Base-by-base conservation (phyloP, 2,888 invertebrate species). In the Embidobia sp. region DNA sequence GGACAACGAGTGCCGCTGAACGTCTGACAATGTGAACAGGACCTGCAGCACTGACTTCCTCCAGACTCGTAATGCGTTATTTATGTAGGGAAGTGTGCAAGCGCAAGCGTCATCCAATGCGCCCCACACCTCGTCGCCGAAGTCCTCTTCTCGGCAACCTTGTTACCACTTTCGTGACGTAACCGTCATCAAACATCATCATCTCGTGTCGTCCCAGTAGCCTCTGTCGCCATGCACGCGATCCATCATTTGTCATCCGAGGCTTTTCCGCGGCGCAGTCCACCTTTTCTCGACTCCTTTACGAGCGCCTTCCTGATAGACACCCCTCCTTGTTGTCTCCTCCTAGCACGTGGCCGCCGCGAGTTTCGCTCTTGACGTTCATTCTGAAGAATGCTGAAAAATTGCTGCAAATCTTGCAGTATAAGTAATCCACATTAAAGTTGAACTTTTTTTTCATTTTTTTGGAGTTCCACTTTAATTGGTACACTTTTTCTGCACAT, bases 31-130 rank as follows among this genome's bases (percentile, higher is more conserved):
- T 80, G 84, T 80, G 81, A 82, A 82, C 80, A 81, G 80, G 79
- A 81, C 69, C 79, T 79, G 80, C 79, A 79, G 80, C 82, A 86
- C 87, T 86, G 83, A 79, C 81, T 84, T 80, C 79, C 79, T 79
- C 79, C 70, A 80, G 81, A 70, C 80, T 81, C 77, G 79, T 76
- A 63, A 57, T 77, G 82, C 86, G 83, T 84, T 84, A 86, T 83
- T 87, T 87, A 87, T 87, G 84, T 86, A 84, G 82, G 80, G 77
- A 79, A 82, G 81, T 77, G 78, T 77, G 80, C 80, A 79, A 81
- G 85, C 85, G 85, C 84, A 84, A 83, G 84, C 85, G 83, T 84
- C 83, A 78, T 82, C 80, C 26, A 69, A 69, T 64, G 31, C 57
- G 31, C 75, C 75, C 75, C 67, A 67, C 80, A 79, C 73, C 69